phyloP scores from a whole-genome alignment of 2,113 vertebrate species.

The Melanerpes aurifrons region DNA sequence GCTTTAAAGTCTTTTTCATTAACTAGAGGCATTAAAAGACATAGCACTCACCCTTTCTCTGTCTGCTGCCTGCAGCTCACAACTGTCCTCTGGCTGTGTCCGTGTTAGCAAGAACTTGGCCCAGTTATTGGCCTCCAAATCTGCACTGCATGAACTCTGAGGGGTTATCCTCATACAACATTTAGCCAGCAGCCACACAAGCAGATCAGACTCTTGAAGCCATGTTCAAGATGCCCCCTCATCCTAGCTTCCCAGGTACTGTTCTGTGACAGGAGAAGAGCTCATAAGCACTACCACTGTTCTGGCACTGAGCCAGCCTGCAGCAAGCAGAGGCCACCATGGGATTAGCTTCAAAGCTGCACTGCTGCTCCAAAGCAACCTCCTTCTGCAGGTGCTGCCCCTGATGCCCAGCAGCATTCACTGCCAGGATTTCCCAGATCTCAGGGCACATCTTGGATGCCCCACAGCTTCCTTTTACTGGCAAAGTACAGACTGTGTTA shows the following conservation, averaged over 20 bases:
- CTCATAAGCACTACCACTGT: fast-evolving
- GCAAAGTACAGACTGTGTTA: not conserved
- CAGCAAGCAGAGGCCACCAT: not conserved
- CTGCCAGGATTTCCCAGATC: not conserved
- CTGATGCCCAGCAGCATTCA: not conserved
- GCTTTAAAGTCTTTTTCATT: not conserved
- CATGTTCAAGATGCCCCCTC: not conserved
- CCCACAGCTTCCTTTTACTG: not conserved
- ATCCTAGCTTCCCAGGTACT: not conserved
- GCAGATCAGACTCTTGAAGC: not conserved
- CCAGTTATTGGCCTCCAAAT: not conserved
- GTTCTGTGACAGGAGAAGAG: not conserved
- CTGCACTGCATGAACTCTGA: not conserved
- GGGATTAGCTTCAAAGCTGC: not conserved
- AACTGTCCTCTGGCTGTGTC: not conserved
- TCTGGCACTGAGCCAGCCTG: not conserved
- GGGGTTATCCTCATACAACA: not conserved
- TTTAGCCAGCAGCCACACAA: not conserved
- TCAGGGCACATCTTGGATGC: not conserved
- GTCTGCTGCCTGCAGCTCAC: not conserved
- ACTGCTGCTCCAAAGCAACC: not conserved
- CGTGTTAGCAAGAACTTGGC: not conserved
- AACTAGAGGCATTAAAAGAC: not conserved
- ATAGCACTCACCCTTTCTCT: not conserved
- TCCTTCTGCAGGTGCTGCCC: not conserved